Conservation (phyloP, 2,797 vertebrate genomes). For the Pseudochirops cupreus region DNA sequence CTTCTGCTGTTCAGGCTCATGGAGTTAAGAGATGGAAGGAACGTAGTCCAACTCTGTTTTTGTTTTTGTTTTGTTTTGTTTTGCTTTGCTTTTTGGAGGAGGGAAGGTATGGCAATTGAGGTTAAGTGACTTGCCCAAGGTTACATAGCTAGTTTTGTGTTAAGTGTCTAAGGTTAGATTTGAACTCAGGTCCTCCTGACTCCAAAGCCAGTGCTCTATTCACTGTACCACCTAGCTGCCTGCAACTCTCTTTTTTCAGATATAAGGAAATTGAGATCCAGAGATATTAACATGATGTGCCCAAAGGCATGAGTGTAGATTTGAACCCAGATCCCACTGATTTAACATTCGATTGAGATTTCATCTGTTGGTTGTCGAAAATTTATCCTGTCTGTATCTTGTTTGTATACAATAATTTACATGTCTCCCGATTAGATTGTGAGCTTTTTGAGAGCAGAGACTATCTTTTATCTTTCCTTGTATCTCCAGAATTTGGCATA, state of each 20-base stretch:
- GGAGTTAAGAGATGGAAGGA: neutral
- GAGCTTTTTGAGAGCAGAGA: neutral
- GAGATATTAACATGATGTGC: neutral
- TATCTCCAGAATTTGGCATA: neutral
- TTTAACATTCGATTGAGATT: neutral
- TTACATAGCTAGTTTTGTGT: no score
- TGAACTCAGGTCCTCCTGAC: no score
- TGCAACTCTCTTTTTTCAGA: neutral
- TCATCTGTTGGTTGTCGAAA: neutral
- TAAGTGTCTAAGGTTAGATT: no score
- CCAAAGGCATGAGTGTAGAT: neutral
- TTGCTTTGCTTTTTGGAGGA: no score
- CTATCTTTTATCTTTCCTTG: neutral
- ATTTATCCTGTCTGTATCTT: neutral
- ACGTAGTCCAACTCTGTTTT: neutral
- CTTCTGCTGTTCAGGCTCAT: neutral
- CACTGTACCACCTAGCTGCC: no score
- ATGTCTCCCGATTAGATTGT: neutral
- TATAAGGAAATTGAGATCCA: neutral
- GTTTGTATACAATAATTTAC: neutral
- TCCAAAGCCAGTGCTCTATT: no score
- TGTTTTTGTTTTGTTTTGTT: no score
- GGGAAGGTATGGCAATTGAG: no score
- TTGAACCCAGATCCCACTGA: neutral
- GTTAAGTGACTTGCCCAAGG: no score